Conservation (phyloP, 2,888 invertebrate genomes). For the Trissoscelio sp. region DNA sequence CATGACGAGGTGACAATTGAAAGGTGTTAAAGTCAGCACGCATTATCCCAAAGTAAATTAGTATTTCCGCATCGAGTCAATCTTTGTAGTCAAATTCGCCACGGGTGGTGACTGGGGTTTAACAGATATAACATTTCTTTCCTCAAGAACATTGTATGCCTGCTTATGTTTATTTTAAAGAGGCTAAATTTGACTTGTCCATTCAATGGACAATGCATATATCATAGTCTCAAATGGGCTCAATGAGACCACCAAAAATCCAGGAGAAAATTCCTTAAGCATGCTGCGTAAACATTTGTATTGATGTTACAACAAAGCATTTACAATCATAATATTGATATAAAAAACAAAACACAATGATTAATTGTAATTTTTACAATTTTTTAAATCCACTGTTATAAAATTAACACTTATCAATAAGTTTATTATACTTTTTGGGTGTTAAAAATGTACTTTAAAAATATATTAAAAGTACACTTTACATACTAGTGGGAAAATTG, state of each 20-base stretch:
- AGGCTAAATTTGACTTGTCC: constrained; percentile 45
- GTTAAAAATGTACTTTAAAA: no score
- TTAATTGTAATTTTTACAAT: neutral
- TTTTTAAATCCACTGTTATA: no score
- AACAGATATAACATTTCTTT: constrained; percentile 46
- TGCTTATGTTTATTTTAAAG: constrained; percentile 59
- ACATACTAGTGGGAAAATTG: no score
- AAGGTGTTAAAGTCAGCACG: constrained; percentile 65
- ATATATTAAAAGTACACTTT: no score
- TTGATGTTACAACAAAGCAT: constrained; percentile 3
- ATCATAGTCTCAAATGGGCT: constrained; percentile 22
- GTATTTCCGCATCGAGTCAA: constrained; percentile 66
- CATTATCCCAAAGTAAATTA: constrained; percentile 68
- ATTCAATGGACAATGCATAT: constrained; percentile 40
- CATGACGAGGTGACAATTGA: constrained; percentile 60
- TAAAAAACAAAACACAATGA: neutral
- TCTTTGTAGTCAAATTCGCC: constrained; percentile 61
- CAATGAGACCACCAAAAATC: constrained; percentile 37
- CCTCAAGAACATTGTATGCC: constrained; percentile 26
- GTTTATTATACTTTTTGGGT: no score
- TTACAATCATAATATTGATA: constrained; percentile 33
- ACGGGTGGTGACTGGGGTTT: constrained; percentile 57
- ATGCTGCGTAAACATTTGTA: constrained; percentile 29
- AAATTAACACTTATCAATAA: no score
- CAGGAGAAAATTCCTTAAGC: neutral